Evolutionary conservation across 1,140 invertebrate species (phyloP).

Genomic region (Meloidogyne hapla): DNA sequence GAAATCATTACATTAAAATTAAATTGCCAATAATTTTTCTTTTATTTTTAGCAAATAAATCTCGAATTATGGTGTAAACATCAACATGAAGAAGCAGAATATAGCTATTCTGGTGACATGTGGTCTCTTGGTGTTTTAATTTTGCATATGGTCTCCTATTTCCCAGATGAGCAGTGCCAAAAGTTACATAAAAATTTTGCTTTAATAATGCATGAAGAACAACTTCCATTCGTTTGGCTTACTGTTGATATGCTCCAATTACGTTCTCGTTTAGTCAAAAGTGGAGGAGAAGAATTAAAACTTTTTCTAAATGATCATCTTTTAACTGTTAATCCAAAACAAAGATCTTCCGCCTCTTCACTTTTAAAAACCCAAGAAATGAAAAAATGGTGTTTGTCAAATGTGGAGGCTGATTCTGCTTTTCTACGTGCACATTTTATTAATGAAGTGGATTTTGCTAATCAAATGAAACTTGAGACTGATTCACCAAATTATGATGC

Average conservation of each 20-base stretch:
- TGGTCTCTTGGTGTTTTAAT: slow-evolving; percentile 47
- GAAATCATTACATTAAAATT: too few relatives aligned
- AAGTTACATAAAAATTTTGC: slow-evolving; percentile 46
- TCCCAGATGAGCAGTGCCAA: slow-evolving; percentile 38
- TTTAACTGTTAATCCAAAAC: slow-evolving; percentile 32
- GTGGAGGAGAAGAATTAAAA: slow-evolving; percentile 46
- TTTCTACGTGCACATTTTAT: slow-evolving; percentile 42
- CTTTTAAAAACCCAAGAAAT: slow-evolving; percentile 35
- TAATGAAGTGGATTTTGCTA: slow-evolving; percentile 46
- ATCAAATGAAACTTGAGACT: slow-evolving; percentile 35
- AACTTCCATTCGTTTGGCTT: slow-evolving; percentile 46
- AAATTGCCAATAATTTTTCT: too few relatives aligned
- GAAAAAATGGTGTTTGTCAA: slow-evolving; percentile 38
- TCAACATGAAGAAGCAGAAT: slow-evolving; percentile 16
- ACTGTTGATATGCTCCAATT: slow-evolving; percentile 49
- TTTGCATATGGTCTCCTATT: slow-evolving; percentile 44
- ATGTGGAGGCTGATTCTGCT: slow-evolving; percentile 32
- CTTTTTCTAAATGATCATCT: slow-evolving; percentile 41
- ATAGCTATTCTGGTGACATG: slow-evolving; percentile 42
- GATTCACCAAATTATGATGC: slow-evolving; percentile 40
- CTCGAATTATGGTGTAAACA: slow-evolving; percentile 11
- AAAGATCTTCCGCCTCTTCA: slow-evolving; percentile 24
- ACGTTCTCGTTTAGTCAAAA: slow-evolving; percentile 43
- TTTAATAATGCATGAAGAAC: slow-evolving; percentile 40
- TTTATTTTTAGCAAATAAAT: slow-evolving; percentile 33